Evolutionary conservation across 2,113 vertebrate genomes (phyloP), one percentile per base, ranked within the genome.

Genomic region (Chinchilla lanigera): DNA sequence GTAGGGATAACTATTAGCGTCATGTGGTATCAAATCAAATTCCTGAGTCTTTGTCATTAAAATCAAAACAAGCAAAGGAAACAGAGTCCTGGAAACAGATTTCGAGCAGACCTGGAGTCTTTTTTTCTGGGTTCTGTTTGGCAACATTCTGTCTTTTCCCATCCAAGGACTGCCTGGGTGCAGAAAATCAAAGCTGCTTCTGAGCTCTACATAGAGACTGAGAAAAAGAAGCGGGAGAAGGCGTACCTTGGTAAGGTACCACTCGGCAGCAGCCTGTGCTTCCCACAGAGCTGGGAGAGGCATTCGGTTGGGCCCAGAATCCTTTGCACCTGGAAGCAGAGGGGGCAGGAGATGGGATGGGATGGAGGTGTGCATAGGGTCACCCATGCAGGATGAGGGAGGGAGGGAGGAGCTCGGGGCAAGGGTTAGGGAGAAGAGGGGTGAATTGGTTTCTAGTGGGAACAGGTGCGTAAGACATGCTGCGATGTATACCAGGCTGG

Each of bases 101-200:
- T 35, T 12, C 16, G 54, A 54, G 26, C 77, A 47, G 77, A 56
- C 92, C 38, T 0, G 4, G 7, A 22, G 47, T 26, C 61, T 58
- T 73, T 83, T 73, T 71, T n/a, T 41, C 73, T 7, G 78, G 35
- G 77, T 35, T 89, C 89, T 91, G 54, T 88, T 94, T 92, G 90
- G 44, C 96, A 98, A 91, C 63, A 14, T 80, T 67, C 97, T 97
- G 93, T 95, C 80, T 94, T 97, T 97, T 97, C 93, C 50, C 88
- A 60, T 19, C 96, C 78, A 98, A 99, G 99, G 99, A 99, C 99
- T 8, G 99, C 99, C 58, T 99, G 99, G 99, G 99, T 99, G 95
- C 99, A 99, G 98, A 99, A 99, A 97, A 99, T 99, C 90, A 99
- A 99, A 98, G 99, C 99, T 4, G 99, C 99, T 17, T 99, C 99